Conservation (phyloP, 2,797 vertebrate species). For the Sebastes kiyomatsui region DNA sequence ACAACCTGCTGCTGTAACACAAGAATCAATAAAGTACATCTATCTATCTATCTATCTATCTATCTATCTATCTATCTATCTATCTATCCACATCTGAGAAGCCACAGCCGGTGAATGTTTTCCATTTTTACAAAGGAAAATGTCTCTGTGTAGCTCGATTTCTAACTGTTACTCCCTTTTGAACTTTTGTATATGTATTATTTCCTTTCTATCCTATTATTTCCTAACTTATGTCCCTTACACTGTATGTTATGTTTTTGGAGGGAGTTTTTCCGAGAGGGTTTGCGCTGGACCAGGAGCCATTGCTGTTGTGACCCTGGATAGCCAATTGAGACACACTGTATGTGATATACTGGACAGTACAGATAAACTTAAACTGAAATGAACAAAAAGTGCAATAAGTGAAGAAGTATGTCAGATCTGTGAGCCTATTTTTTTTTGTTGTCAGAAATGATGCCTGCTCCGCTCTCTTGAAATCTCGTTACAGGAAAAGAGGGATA, state of each 20-base stretch:
- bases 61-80: too few species aligned
- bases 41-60: too few species aligned
- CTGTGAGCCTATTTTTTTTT: not conserved
- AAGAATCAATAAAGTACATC: not conserved
- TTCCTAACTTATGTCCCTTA: not conserved
- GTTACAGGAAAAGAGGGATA: not conserved
- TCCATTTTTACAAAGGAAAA: not conserved
- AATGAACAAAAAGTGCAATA: not conserved
- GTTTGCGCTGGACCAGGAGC: not conserved
- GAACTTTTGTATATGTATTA: not conserved
- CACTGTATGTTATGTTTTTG: not conserved
- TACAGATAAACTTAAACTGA: not conserved
- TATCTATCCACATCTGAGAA: not conserved
- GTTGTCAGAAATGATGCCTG: not conserved
- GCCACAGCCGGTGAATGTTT: not conserved
- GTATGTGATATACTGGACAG: not conserved
- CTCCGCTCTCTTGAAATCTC: not conserved
- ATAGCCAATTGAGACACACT: not conserved
- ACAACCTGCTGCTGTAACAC: not conserved
- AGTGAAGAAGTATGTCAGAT: not conserved
- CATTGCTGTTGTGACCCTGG: too few species aligned
- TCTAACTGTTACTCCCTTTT: not conserved
- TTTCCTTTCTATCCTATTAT: not conserved
- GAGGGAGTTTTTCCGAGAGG: not conserved
- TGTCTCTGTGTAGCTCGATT: not conserved